phyloP scores from a whole-genome alignment of 2,888 invertebrate genomes.

The Folsomia manolachei region DNA sequence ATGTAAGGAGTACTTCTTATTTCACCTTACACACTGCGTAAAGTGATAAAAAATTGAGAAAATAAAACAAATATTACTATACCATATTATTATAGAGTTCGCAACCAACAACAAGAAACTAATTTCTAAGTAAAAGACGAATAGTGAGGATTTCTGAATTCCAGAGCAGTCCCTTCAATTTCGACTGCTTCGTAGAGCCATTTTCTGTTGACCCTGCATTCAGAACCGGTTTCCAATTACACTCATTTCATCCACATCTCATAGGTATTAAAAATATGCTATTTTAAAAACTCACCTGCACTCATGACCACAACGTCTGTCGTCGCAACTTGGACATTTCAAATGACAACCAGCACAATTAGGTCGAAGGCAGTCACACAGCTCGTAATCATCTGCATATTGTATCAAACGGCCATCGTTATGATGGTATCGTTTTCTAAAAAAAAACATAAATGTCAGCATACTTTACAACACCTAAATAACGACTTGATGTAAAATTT shows the following conservation, averaged over 20 bases:
- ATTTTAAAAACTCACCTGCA: constrained; percentile 64
- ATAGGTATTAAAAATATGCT: too few relatives aligned
- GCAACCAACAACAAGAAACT: too few relatives aligned
- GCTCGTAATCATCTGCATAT: constrained; percentile 56
- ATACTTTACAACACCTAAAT: constrained; percentile 3
- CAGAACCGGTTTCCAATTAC: not conserved
- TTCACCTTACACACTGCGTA: too few relatives aligned
- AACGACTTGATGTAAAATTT: not conserved
- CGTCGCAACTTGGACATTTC: constrained; percentile 70
- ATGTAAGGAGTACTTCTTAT: too few relatives aligned
- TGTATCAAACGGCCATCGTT: constrained; percentile 22
- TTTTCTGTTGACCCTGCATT: constrained; percentile 68
- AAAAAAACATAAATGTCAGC: constrained; percentile 14
- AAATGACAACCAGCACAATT: constrained; percentile 82
- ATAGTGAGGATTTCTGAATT: constrained; percentile 3
- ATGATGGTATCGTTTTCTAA: constrained; percentile 26
- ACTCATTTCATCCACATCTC: not conserved
- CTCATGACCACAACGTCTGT: constrained; percentile 74
- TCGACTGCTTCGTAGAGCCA: constrained; percentile 75
- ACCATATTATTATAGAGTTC: too few relatives aligned
- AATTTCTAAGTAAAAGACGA: not conserved
- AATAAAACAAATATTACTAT: too few relatives aligned
- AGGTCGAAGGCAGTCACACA: constrained; percentile 79
- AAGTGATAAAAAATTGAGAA: too few relatives aligned
- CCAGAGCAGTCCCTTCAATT: constrained; percentile 64